Percentiles rank a stretch among this genome's conserved stretches.
These are phyloP conservation scores for Scophthalmus maximus DNA, from an alignment of 2,113 vertebrate species.

Conservation along the genomic window DNA sequence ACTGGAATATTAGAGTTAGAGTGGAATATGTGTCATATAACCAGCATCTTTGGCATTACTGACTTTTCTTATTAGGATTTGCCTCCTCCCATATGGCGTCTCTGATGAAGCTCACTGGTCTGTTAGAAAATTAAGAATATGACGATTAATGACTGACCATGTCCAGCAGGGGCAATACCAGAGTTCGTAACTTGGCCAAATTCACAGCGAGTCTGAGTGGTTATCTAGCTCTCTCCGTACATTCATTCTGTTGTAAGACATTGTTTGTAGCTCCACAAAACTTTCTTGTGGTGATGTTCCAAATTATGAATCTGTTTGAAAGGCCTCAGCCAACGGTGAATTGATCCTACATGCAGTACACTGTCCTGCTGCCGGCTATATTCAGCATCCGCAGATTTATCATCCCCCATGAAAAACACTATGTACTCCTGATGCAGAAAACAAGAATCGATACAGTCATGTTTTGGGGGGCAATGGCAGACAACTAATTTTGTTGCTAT, in stretches of 20 bases:
- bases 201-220: too few relatives aligned
- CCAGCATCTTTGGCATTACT: too few relatives aligned
- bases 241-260: background rate
- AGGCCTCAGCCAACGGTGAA: background rate
- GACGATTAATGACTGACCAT: too few relatives aligned
- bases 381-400: background rate
- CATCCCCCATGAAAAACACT: background rate
- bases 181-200: too few relatives aligned
- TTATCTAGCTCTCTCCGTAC: too few relatives aligned
- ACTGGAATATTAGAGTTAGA: too few relatives aligned
- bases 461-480: background rate
- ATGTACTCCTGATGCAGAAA: background rate
- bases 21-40: too few relatives aligned
- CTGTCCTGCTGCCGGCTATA: background rate
- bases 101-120: too few relatives aligned
- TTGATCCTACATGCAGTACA: background rate
- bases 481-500: background rate
- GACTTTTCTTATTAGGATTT: too few relatives aligned
- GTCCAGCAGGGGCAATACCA: too few relatives aligned
- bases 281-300: background rate
- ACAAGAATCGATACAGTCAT: background rate
- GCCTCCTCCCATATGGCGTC: too few relatives aligned
- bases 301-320: background rate
- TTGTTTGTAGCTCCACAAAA: background rate
- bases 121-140: too few relatives aligned